phyloP scores from a whole-genome alignment of 1,140 invertebrate species.

The Ceratosolen solmsi region DNA sequence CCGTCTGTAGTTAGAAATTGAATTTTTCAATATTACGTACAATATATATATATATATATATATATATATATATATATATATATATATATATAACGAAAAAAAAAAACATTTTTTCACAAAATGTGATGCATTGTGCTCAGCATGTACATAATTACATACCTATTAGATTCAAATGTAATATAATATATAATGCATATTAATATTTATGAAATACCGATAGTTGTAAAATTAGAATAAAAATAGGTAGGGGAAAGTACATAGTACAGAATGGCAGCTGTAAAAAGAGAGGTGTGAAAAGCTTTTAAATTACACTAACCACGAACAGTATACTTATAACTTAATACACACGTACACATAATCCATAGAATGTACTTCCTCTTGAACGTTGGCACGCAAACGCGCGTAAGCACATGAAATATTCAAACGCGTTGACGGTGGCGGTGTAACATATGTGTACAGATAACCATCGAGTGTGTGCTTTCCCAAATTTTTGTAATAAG shows the following conservation, averaged over 20 bases:
- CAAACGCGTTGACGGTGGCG: neutral
- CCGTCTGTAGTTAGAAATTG: no score
- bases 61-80: no score
- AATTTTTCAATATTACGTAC: no score
- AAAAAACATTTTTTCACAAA: no score
- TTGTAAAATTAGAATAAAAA: no score
- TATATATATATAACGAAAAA: no score
- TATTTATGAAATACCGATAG: no score
- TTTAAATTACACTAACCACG: slow-evolving; percentile 22
- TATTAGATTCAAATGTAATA: no score
- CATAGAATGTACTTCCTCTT: neutral
- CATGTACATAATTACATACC: no score
- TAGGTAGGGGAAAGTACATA: neutral
- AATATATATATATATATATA: no score
- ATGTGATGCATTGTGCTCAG: no score
- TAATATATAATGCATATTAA: no score
- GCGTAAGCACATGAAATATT: slow-evolving; percentile 3
- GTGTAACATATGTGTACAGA: neutral
- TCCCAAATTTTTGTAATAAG: neutral
- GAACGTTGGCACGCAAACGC: neutral
- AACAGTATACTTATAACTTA: neutral
- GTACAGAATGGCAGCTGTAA: neutral
- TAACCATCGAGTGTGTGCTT: neutral
- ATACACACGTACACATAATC: neutral
- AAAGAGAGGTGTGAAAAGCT: slow-evolving; percentile 13